Evolutionary conservation across 1,140 invertebrate species (phyloP).

Genomic region (Papilio polytes): DNA sequence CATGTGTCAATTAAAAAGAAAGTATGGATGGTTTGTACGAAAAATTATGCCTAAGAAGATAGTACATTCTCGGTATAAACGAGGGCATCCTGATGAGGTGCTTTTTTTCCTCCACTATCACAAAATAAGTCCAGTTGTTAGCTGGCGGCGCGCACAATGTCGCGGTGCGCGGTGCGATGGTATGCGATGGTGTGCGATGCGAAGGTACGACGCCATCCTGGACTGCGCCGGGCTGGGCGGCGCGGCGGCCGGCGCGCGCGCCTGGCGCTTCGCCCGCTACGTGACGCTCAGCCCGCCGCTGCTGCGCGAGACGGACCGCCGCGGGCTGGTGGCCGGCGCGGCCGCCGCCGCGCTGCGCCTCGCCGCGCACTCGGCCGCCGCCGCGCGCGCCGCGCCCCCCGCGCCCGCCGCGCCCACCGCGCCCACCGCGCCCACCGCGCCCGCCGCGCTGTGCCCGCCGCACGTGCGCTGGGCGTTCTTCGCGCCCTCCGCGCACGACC

Average conservation of each 20-base stretch:
- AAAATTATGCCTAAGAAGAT: too few relatives aligned
- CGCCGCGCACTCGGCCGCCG: not conserved
- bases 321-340: constrained; percentile 88
- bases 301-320: constrained; percentile 91
- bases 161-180: not conserved
- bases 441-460: constrained; percentile 28
- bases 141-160: not conserved
- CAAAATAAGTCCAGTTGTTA: too few relatives aligned
- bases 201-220: constrained; percentile 92
- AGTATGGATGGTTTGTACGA: too few relatives aligned
- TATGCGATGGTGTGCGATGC: not conserved
- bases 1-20: too few relatives aligned
- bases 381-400: constrained; percentile 23
- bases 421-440: constrained; percentile 29
- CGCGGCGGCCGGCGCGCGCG: constrained; percentile 84
- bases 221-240: constrained; percentile 92
- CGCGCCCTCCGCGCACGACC: constrained; percentile 51
- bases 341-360: constrained; percentile 83
- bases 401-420: constrained; percentile 66
- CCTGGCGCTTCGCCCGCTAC: constrained; percentile 90
- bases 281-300: constrained; percentile 94
- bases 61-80: too few relatives aligned
- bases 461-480: constrained; percentile 55
- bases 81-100: too few relatives aligned
- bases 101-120: too few relatives aligned